Base-by-base conservation (phyloP, 2,888 invertebrate genomes). In the Euphydryas editha region DNA sequence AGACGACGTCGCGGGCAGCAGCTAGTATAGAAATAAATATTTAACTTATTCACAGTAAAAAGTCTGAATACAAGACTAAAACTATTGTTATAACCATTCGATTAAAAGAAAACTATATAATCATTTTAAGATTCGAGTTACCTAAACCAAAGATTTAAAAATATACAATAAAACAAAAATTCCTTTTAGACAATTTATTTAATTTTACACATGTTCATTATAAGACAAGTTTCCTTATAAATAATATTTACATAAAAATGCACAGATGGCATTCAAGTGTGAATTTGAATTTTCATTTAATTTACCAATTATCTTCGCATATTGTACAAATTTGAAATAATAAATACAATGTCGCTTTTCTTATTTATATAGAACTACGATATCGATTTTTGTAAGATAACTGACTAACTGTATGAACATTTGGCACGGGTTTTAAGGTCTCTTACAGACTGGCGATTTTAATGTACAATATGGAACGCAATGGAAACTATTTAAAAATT, bases 101-200 rank as follows among this genome's bases (percentile, higher is more conserved):
- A n/a, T n/a, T n/a, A n/a, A n/a, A n/a, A n/a, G n/a, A n/a, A n/a
- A n/a, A n/a, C n/a, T n/a, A n/a, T n/a, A n/a, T n/a, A n/a, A n/a
- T n/a, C n/a, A n/a, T 30, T 30, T 30, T 30, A 30, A 7, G 5
- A 30, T 30, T 30, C 30, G 30, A 7, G 8, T 3, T 7, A 30
- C 8, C 8, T 5, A 30, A 30, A 30, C 8, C 8, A 30, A 46
- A 36, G 5, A 21, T 18, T 15, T 17, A 24, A 42, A 30, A 46
- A n/a, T 15, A 18, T n/a, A 36, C 59, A 65, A 70, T 59, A 59
- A 68, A 73, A 63, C 69, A 68, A 69, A 72, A 78, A 73, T 87
- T 86, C 86, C 76, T 90, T 91, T 91, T 88, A 87, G 86, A 92
- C 86, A 88, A 87, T 92, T 92, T 92, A 92, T 90, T 92, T 87